Evolutionary conservation across 2,888 invertebrate genomes (phyloP).

Genomic region (Lycaena phlaeas): DNA sequence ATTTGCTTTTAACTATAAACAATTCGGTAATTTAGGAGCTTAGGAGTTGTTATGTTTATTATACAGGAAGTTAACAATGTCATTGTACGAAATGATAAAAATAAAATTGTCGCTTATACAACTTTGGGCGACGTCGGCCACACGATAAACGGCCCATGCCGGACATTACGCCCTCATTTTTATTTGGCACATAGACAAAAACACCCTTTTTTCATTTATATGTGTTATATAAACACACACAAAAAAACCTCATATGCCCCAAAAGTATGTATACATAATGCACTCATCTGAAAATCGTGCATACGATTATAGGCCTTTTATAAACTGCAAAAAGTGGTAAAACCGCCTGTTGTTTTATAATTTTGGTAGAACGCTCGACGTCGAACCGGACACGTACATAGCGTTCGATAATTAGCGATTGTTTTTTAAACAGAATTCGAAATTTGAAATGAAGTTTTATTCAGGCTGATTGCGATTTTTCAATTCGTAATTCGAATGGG

Average conservation of each 20-base stretch:
- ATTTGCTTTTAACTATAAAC: too few species aligned
- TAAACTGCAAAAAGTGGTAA: slow-evolving; percentile 15
- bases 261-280: slow-evolving; percentile 24
- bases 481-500: slow-evolving; percentile 41
- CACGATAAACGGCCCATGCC: slow-evolving; percentile 59
- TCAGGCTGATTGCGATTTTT: slow-evolving; percentile 46
- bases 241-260: slow-evolving; percentile 28
- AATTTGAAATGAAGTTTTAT: slow-evolving; percentile 66
- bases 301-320: slow-evolving; percentile 25
- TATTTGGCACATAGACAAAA: slow-evolving; percentile 72
- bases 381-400: slow-evolving; percentile 39
- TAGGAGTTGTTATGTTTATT: too few species aligned
- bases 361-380: slow-evolving; percentile 23
- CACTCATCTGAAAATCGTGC: slow-evolving; percentile 21
- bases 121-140: slow-evolving; percentile 22
- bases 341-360: slow-evolving; percentile 24
- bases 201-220: slow-evolving; percentile 62
- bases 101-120: too few species aligned
- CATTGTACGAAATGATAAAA: too few species aligned
- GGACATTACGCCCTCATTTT: slow-evolving; percentile 71
- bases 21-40: too few species aligned
- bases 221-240: slow-evolving; percentile 37
- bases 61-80: too few species aligned
- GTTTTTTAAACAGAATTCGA: slow-evolving; percentile 61
- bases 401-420: slow-evolving; percentile 63